Percentiles rank a stretch among this genome's conserved stretches.
Evolutionary conservation across 2,113 vertebrate species (phyloP).

Genomic region (Strigops habroptila): DNA sequence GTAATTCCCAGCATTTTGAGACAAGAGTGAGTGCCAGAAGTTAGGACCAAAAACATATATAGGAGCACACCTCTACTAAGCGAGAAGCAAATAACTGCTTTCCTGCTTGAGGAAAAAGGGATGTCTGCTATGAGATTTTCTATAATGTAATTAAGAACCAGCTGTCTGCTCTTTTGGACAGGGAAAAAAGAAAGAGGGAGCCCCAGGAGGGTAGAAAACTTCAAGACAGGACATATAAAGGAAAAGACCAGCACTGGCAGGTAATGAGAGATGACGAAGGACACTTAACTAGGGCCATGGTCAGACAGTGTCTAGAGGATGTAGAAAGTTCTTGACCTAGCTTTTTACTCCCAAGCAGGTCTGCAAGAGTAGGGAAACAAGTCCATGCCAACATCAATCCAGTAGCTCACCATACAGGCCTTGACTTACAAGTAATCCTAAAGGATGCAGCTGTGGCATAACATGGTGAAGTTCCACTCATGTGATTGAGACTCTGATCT

Average conservation of each 20-base stretch:
- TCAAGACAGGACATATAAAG: not conserved
- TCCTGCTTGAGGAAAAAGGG: not conserved
- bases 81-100: not conserved
- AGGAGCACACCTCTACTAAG: not conserved
- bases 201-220: not conserved
- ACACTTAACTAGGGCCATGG: not conserved
- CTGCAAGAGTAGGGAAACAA: not conserved
- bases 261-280: not conserved
- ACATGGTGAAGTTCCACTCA: not conserved
- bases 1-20: not conserved
- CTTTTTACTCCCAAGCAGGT: not conserved
- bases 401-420: not conserved
- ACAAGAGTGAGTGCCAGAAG: not conserved
- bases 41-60: not conserved
- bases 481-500: rapidly evolving
- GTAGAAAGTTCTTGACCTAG: not conserved
- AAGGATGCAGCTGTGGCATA: not conserved
- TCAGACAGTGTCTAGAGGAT: not conserved
- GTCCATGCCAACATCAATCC: not conserved
- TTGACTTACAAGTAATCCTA: not conserved
- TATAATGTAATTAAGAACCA: not conserved
- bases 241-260: not conserved
- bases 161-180: not conserved
- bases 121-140: not conserved
- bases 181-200: not conserved